Conservation (phyloP, 2,888 invertebrate species). For the Lithophane leautieri region DNA sequence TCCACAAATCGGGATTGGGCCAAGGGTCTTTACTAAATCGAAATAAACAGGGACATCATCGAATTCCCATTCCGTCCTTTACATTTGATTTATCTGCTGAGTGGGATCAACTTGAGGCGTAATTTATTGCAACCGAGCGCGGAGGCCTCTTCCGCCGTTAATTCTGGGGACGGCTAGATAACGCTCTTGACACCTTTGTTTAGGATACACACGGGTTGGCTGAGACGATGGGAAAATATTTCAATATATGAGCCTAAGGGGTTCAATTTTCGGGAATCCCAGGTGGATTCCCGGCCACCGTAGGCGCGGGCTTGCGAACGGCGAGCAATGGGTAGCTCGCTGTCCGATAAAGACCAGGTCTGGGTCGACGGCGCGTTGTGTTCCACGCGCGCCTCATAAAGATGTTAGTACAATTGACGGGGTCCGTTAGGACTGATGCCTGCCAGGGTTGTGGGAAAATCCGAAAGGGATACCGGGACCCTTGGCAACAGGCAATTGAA, state of each 20-base stretch:
- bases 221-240: constrained; percentile 45
- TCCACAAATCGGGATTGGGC: constrained; percentile 72
- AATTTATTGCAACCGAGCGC: constrained; percentile 81
- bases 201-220: constrained; percentile 64
- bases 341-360: too few species aligned
- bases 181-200: constrained; percentile 79
- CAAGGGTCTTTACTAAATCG: constrained; percentile 74
- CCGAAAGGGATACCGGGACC: too few species aligned
- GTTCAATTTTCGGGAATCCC: constrained; percentile 19
- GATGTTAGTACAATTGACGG: too few species aligned
- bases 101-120: constrained; percentile 82
- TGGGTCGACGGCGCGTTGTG: too few species aligned
- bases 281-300: too few species aligned
- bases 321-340: too few species aligned
- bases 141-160: constrained; percentile 79
- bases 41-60: constrained; percentile 81
- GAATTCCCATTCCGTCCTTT: constrained; percentile 82
- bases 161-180: constrained; percentile 82
- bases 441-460: too few species aligned
- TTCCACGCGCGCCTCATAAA: too few species aligned
- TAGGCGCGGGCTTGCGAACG: too few species aligned
- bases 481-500: too few species aligned
- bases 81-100: constrained; percentile 87
- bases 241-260: constrained; percentile 23
- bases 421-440: too few species aligned